Base-by-base conservation (phyloP, 2,797 vertebrate species). In the Loris lydekkerianus region DNA sequence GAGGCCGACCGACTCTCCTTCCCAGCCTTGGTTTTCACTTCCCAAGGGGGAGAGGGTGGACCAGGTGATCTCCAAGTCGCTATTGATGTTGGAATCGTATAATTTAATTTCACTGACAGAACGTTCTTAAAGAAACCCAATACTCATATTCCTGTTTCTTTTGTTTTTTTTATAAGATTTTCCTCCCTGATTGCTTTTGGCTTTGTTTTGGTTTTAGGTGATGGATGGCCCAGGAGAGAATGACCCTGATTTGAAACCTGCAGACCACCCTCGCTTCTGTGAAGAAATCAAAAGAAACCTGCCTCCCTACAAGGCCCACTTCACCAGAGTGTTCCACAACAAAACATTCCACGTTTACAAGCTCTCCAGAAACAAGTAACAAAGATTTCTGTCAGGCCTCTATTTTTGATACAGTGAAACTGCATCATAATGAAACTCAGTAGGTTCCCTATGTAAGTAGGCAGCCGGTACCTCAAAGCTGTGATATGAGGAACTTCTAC, bases 311-410 rank as follows among this genome's bases (percentile, higher is more conserved):
- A 89, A 96, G 0, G 83, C 91, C 3, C 98, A 99, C 96, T 99
- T 99, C 98, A 98, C 98, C 56, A 98, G 98, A 90, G 99, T 99
- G 14, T 99, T 99, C 97, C 99, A 99, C 95, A 99, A 99, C 98
- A 99, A 99, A 98, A 99, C 99, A 15, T 99, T 99, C 98, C 99
- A 99, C 0, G 99, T 99, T 86, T 99, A 99, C 98, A 99, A 98
- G 96, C 98, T 99, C 58, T 98, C 98, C 72, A 98, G 97, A 77
- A 98, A 97, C 97, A 98, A 98, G 97, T 98, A 97, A 88, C 1
- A 0, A 58, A 49, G 65, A 49, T 61, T 37, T 40, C 49, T 40
- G 25, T 31, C 56, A 43, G 49, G 1, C 46, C 81, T 94, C 86
- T 72, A 31, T 70, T 88, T 82, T 77, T 58, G 86, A 77, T 72